Conservation (phyloP, 1,140 invertebrate genomes). For the Drosophila rufa region DNA sequence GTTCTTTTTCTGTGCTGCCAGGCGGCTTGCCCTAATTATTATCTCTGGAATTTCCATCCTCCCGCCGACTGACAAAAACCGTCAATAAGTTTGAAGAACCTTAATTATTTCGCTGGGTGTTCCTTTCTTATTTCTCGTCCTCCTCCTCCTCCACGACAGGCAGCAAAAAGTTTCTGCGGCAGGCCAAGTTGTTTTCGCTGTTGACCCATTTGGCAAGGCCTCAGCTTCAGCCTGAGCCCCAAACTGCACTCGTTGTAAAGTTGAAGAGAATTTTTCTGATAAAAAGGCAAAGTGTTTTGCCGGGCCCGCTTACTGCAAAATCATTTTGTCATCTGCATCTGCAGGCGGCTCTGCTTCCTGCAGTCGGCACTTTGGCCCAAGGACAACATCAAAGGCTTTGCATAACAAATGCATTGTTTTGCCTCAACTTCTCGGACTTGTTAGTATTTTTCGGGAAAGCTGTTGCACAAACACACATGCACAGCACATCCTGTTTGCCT, state of each 20-base stretch:
- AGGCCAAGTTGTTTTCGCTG: conserved; percentile 34
- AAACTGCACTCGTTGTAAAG: conserved; percentile 28
- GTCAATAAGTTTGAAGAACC: conserved; percentile 75
- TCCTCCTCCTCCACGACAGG: neutral
- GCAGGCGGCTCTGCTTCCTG: conserved; percentile 22
- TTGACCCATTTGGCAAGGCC: conserved; percentile 68
- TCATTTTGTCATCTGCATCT: conserved; percentile 67
- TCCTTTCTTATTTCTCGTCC: conserved; percentile 21
- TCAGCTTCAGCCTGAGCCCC: conserved; percentile 4
- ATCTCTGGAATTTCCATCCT: conserved; percentile 57
- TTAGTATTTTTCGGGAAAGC: conserved; percentile 73
- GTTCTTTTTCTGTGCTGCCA: conserved; percentile 37
- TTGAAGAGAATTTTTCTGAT: conserved; percentile 52
- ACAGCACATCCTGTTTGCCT: conserved; percentile 80
- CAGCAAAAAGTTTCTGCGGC: conserved; percentile 47
- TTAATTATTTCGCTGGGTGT: conserved; percentile 68
- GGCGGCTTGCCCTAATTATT: conserved; percentile 65
- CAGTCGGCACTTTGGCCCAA: conserved; percentile 49
- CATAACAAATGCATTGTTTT: conserved; percentile 80
- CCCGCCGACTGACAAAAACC: conserved; percentile 25
- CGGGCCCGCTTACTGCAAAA: conserved; percentile 33
- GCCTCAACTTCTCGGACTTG: conserved; percentile 66
- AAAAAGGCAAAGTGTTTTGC: conserved; percentile 40
- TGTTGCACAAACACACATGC: conserved; percentile 49
- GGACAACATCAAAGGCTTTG: conserved; percentile 81